Base-by-base conservation (phyloP, 2,113 vertebrate species). In the Pseudopodoces humilis region DNA sequence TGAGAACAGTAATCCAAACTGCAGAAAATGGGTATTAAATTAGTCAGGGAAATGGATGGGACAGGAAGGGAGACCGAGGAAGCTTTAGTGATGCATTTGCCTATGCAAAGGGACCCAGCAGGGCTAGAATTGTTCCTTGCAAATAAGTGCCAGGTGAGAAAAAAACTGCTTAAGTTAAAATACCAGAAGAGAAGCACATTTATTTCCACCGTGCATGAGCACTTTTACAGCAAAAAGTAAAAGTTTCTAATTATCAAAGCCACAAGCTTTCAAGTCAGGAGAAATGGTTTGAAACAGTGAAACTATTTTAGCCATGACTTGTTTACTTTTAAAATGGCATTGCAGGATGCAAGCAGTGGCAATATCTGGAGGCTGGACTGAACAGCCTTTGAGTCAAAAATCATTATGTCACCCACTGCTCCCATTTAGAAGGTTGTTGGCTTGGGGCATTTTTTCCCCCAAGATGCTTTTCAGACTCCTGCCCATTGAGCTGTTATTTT, bases 321-420 rank as follows among this genome's bases (percentile, higher is more conserved):
- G 8, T 35, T 86, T 67, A 33, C 6, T 67, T 83, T 74, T 56
- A 55, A 67, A 75, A 63, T 5, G 4, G 15, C 15, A 46, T 21
- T 33, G 5, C n/a, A 63, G 0, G 0, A 12, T 8, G 6, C 10
- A 89, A 64, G n/a, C 3, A 3, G 13, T 2, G 4, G 8, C 44
- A 43, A 30, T 28, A 35, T 33, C 52, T 46, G 64, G 20, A 75
- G 13, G 18, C 25, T 46, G 56, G 24, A 47, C 30, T 67, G 27
- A 39, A 3, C 12, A 67, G 4, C 10, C 13, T 35, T 43, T 68
- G 31, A 23, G 33, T 72, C 27, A 86, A 70, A 84, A 80, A 35
- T 23, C 21, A 14, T 25, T 55, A 35, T 14, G 23, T 62, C 59
- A 75, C 30, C 14, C 7, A 41, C 9, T 47, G 7, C 14, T 90